Conservation (phyloP, 2,113 vertebrate genomes). For the Cinclus cinclus region DNA sequence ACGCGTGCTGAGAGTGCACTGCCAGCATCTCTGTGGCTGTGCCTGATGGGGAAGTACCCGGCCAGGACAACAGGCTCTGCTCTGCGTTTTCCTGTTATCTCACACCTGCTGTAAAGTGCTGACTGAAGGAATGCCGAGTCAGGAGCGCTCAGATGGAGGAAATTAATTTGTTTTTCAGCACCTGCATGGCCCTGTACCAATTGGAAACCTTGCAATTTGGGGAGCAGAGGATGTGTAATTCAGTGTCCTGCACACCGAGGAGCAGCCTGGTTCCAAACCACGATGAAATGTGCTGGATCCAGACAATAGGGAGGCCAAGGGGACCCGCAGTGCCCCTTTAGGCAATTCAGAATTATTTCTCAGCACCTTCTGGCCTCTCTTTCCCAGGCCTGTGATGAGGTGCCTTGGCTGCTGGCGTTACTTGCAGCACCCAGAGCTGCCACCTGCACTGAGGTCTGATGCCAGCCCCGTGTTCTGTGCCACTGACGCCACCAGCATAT, state of each 20-base stretch:
- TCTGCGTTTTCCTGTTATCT: not conserved
- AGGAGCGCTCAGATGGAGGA: not conserved
- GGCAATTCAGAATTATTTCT: not conserved
- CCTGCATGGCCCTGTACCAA: not conserved
- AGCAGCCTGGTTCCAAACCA: not conserved
- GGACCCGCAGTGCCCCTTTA: not conserved
- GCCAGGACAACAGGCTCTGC: not conserved
- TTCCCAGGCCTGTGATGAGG: not conserved
- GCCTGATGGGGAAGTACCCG: not conserved
- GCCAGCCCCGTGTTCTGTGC: not conserved
- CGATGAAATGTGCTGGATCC: too few species aligned
- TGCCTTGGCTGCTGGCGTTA: not conserved
- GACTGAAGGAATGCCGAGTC: constrained; percentile 18
- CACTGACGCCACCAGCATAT: not conserved
- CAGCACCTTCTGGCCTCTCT: not conserved
- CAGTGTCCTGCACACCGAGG: not conserved
- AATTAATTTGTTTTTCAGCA: not conserved
- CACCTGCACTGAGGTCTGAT: not conserved
- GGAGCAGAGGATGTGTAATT: not conserved
- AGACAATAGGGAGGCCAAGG: not conserved
- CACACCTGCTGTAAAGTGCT: not conserved
- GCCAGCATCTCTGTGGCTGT: not conserved
- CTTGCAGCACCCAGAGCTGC: not conserved
- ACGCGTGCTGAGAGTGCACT: not conserved
- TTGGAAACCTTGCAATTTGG: rapidly evolving